Base-by-base conservation (phyloP, 2,888 invertebrate species). In the Eumerus sabulonum region DNA sequence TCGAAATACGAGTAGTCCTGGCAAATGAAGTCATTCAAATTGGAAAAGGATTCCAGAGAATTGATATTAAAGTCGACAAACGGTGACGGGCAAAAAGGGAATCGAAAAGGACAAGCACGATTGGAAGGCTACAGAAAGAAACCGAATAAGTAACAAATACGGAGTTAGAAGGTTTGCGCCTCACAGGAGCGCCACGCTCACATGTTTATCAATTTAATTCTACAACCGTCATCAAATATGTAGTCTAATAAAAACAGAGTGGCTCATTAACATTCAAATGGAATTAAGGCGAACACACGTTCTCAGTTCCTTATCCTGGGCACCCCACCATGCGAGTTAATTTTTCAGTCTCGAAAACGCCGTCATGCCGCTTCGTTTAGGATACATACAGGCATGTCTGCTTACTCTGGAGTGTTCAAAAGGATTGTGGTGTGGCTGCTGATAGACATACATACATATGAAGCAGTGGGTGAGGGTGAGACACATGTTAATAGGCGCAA, bases 191-290 rank as follows among this genome's bases (percentile, higher is more conserved):
- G 18, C 3, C 38, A 13, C 44, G 17, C 53, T 27, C 17, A 47
- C 42, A 64, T 60, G 74, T 70, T 70, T 64, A 63, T 64, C 68
- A 74, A 74, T 79, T 79, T 74, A 68, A 79, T 79, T 79, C 74
- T 68, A 68, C 42, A 74, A 64, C 72, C 64, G 57, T 72, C 56
- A 53, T 72, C 57, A 59, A 57, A 64, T 64, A 60, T 62, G 60
- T 50, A 56, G 79, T 18, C 70, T 40, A 68, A 74, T 74, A 79
- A 79, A 79, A 79, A 74, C 68, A 59, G 68, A 79, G 63, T 64
- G 79, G 63, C 68, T 79, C 79, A 79, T 79, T 79, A 79, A 70
- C 63, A 79, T 79, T 79, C 79, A 73, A 79, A 79, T 79, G 74
- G 74, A 79, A 79, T 79, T 74, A 74, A 64, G 60, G 68, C 56